These are phyloP conservation scores for Sander lucioperca DNA, from an alignment of 2,113 vertebrate genomes.

Conservation along the genomic window DNA sequence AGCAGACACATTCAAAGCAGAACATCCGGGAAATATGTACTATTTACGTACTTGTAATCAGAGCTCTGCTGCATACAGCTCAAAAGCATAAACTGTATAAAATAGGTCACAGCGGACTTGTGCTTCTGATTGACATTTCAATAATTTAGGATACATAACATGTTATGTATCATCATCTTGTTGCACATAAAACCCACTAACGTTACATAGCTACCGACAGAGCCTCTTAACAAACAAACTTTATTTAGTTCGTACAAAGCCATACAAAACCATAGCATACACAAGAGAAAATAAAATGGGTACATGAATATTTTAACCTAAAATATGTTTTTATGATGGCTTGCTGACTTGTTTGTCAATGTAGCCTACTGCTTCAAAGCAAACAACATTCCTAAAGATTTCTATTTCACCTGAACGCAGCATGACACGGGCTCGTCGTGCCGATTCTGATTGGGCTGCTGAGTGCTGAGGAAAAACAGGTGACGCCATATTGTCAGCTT, in stretches of 20 bases:
- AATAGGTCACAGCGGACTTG: background rate
- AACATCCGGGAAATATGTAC: background rate
- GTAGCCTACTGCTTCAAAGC: background rate
- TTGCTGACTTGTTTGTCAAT: background rate
- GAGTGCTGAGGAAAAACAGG: constrained; percentile 64
- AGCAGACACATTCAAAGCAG: background rate
- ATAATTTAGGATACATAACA: background rate
- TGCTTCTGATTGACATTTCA: background rate
- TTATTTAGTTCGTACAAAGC: background rate
- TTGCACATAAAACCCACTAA: background rate
- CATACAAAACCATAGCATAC: background rate
- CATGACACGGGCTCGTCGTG: constrained; percentile 24
- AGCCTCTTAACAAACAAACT: background rate
- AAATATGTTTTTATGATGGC: background rate
- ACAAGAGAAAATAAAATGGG: background rate
- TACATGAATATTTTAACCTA: background rate
- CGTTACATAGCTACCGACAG: no score
- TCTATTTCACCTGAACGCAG: constrained; percentile 35
- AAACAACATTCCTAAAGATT: background rate
- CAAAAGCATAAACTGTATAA: no score
- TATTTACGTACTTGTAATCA: background rate
- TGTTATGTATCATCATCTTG: background rate
- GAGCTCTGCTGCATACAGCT: background rate
- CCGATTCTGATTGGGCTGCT: constrained; percentile 61
- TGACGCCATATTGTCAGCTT: constrained; percentile 75